These are phyloP conservation scores for Osmoderma eremita DNA, from an alignment of 2,888 invertebrate genomes.

Conservation along the genomic window DNA sequence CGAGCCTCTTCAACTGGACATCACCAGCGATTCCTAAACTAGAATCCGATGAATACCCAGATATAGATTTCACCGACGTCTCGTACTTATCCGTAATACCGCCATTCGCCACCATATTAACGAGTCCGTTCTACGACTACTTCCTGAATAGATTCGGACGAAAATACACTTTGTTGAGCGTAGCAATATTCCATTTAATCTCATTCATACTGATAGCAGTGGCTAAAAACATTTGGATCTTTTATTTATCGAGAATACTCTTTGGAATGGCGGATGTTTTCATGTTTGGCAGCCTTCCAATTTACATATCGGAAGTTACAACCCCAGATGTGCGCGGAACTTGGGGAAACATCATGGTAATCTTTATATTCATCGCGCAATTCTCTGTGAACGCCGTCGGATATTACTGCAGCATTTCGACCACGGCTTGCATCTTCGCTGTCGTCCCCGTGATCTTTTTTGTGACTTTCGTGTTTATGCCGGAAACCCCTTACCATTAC, in stretches of 20 bases:
- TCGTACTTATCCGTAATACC: conserved; percentile 48
- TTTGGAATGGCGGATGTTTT: conserved; percentile 53
- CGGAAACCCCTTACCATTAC: conserved; percentile 58
- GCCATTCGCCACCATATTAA: conserved; percentile 45
- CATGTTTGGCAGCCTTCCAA: conserved; percentile 48
- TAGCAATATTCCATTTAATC: conserved; percentile 52
- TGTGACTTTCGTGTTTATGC: conserved; percentile 52
- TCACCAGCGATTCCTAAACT: conserved; percentile 49
- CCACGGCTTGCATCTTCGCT: conserved; percentile 46
- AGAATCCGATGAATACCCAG: conserved; percentile 41
- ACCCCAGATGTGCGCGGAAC: conserved; percentile 55
- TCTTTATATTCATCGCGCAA: conserved; percentile 51
- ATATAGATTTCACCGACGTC: conserved; percentile 45
- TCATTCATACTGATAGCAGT: conserved; percentile 51
- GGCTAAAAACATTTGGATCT: conserved; percentile 52
- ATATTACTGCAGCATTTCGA: conserved; percentile 46
- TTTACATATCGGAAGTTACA: conserved; percentile 55
- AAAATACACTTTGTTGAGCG: conserved; percentile 49
- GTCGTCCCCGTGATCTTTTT: conserved; percentile 50
- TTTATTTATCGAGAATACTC: conserved; percentile 54
- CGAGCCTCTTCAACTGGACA: conserved; percentile 49
- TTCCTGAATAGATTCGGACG: conserved; percentile 49
- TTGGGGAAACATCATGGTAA: conserved; percentile 54
- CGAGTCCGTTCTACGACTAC: conserved; percentile 41
- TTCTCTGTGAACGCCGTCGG: conserved; percentile 54